Conservation (phyloP, 2,113 vertebrate species). For the Semnopithecus entellus region DNA sequence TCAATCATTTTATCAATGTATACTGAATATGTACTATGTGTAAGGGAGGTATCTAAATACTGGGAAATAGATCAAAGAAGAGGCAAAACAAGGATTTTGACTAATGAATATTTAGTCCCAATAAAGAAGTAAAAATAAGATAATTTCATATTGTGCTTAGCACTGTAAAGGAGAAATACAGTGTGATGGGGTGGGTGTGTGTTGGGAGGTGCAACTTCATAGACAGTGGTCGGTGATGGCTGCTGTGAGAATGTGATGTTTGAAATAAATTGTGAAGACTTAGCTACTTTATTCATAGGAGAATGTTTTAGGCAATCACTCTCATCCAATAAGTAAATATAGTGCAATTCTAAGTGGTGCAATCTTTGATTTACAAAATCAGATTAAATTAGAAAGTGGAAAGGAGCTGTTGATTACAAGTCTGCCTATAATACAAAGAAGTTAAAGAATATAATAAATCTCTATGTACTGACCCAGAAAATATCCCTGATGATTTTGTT, state of each 20-base stretch:
- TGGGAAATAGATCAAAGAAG: neutral
- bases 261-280: neutral
- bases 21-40: neutral
- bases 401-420: neutral
- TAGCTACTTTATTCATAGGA: neutral
- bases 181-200: neutral
- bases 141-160: neutral
- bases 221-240: neutral
- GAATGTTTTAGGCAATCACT: neutral
- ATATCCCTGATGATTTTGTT: neutral
- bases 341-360: neutral
- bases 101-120: conserved; percentile 11
- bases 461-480: neutral
- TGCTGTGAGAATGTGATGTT: neutral
- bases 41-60: neutral
- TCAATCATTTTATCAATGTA: neutral
- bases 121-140: neutral
- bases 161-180: neutral
- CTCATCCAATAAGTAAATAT: neutral
- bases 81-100: neutral
- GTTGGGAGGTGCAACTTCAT: neutral
- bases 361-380: neutral
- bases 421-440: conserved; percentile 22
- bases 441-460: neutral
- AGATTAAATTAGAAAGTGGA: conserved; percentile 11